These are phyloP conservation scores for Monochamus saltuarius DNA, from an alignment of 1,140 invertebrate genomes.

Conservation along the genomic window DNA sequence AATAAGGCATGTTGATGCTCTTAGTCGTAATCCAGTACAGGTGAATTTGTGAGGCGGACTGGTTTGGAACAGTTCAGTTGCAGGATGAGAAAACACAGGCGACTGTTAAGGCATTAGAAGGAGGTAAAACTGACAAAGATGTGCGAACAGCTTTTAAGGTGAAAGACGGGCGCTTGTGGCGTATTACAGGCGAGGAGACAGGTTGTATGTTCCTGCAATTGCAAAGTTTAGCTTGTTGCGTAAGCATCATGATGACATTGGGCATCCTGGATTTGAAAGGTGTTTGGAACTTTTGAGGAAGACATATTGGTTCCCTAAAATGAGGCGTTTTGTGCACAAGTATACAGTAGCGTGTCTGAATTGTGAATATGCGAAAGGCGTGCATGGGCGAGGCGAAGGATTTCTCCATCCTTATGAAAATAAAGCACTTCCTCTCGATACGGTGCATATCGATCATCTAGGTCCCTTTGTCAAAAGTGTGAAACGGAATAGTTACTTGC, in stretches of 20 bases:
- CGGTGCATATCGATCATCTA: conserved; percentile 39
- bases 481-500: conserved; percentile 37
- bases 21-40: conserved; percentile 37
- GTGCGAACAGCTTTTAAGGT: no score
- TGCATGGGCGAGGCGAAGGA: conserved; percentile 1
- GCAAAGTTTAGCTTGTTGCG: conserved; percentile 35
- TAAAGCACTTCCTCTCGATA: conserved; percentile 26
- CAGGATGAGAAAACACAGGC: conserved; percentile 14
- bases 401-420: conserved; percentile 20
- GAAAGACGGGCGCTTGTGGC: no score
- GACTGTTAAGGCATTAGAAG: background rate
- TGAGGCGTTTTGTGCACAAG: background rate
- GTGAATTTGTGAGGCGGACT: conserved; percentile 20
- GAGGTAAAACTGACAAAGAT: no score
- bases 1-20: conserved; percentile 43
- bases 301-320: conserved; percentile 42
- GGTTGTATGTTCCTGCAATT: conserved; percentile 42
- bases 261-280: conserved; percentile 44
- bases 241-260: conserved; percentile 44
- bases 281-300: conserved; percentile 44
- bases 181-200: conserved; percentile 30
- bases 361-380: conserved; percentile 17
- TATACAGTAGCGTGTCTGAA: background rate
- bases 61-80: conserved; percentile 23
- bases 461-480: conserved; percentile 35